Evolutionary conservation across 2,888 invertebrate species (phyloP).

Genomic region (Dasypogon diadema): DNA sequence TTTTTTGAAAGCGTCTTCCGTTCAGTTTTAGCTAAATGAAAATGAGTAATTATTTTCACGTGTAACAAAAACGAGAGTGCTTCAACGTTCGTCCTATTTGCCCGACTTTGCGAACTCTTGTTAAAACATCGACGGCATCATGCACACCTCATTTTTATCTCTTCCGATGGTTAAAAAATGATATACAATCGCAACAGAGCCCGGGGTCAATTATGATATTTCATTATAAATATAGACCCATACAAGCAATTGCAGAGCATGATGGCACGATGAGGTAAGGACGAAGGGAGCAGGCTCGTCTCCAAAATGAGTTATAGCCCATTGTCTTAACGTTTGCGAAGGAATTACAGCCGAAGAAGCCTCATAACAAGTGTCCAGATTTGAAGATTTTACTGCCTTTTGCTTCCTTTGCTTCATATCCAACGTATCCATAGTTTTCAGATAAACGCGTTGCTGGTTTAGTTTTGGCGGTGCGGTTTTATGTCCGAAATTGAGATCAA

Average conservation of each 20-base stretch:
- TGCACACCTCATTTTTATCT: conserved; percentile 51
- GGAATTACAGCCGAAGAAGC: conserved; percentile 25
- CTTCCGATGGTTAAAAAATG: conserved; percentile 54
- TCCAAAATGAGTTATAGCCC: conserved; percentile 54
- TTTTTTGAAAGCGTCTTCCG: background rate
- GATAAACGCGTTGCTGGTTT: conserved; percentile 2
- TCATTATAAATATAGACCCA: conserved; percentile 66
- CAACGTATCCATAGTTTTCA: conserved; percentile 4
- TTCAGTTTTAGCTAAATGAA: conserved; percentile 11
- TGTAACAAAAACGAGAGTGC: background rate
- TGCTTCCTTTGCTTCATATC: background rate
- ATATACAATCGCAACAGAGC: conserved; percentile 62
- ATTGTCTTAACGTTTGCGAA: conserved; percentile 51
- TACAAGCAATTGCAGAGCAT: conserved; percentile 55
- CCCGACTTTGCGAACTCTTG: conserved; percentile 5
- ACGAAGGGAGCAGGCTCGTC: conserved; percentile 51
- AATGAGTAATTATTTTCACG: conserved; percentile 29
- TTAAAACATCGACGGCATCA: conserved; percentile 42
- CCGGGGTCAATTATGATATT: conserved; percentile 68
- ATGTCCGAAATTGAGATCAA: conserved; percentile 34
- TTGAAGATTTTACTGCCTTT: conserved; percentile 21
- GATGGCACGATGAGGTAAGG: conserved; percentile 51
- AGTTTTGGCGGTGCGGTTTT: conserved; percentile 12
- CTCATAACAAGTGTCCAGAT: conserved; percentile 44
- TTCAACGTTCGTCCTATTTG: conserved; percentile 14